Base-by-base conservation (phyloP, 2,888 invertebrate genomes). In the Polymixis flavicincta region DNA sequence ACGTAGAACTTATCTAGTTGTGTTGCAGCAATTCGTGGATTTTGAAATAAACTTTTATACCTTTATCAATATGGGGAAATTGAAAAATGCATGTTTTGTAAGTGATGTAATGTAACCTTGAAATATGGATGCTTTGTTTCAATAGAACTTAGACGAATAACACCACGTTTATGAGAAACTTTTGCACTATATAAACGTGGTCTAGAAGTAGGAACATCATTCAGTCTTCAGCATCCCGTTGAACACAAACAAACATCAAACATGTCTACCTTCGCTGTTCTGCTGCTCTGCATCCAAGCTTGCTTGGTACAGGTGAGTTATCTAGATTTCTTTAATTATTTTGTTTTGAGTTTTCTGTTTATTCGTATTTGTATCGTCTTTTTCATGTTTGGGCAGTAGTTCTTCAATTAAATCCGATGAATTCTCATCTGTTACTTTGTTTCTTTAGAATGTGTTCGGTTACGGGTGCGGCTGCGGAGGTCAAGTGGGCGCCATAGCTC, bases 281-380 rank as follows among this genome's bases (percentile, higher is more conserved):
- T 70, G 48, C 14, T 50, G 7, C 55, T 66, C 55, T 66, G 65
- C 32, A 55, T 55, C 32, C 65, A 66, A 66, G 65, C 32, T 55
- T 48, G 71, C 37, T 70, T 70, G 48, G 70, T 37, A 6, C 70
- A 71, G 70, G 70, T 71, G 14, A 70, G 71, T 50, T 7, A 50
- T 6, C 13, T n/a, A n/a, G n/a, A n/a, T n/a, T n/a, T n/a, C n/a
- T n/a, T n/a, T n/a, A n/a, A n/a, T n/a, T n/a, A n/a, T n/a, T n/a
- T n/a, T n/a, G n/a, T n/a, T n/a, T n/a, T n/a, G n/a, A n/a, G n/a
- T n/a, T n/a, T n/a, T n/a, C n/a, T n/a, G n/a, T n/a, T n/a, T n/a
- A n/a, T n/a, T n/a, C n/a, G n/a, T n/a, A n/a, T n/a, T 54, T 13
- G 1, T n/a, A n/a, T 13, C n/a, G n/a, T n/a, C n/a, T n/a, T n/a